A percentile compares a stretch with the other conserved stretches of the same genome.
Conservation (phyloP, 2,113 vertebrate species). For the Macroglossus sobrinus region DNA sequence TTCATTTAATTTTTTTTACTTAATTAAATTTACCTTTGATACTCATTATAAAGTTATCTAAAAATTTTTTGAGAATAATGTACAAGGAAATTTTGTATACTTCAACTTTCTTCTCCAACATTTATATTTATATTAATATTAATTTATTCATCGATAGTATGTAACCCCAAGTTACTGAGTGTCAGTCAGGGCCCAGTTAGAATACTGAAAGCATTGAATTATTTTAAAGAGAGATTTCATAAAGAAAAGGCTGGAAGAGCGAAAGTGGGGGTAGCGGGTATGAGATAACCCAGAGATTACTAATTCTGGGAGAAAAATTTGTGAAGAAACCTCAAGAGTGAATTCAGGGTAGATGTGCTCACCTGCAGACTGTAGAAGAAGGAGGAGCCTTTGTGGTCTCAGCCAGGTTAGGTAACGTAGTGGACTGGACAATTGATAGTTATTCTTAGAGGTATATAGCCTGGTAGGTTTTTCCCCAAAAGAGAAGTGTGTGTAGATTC, state of each 20-base stretch:
- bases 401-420: not conserved
- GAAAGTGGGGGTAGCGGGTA: not conserved
- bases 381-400: rapidly evolving
- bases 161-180: not conserved
- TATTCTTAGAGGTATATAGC: not conserved
- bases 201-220: not conserved
- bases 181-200: not conserved
- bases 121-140: not conserved
- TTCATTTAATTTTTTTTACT: not conserved
- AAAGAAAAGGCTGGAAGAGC: not conserved
- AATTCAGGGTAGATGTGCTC: not conserved
- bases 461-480: not conserved
- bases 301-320: not conserved
- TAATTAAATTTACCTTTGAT: not conserved
- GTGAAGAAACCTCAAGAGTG: not conserved
- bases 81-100: not conserved
- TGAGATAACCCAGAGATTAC: not conserved
- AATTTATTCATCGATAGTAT: not conserved
- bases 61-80: not conserved
- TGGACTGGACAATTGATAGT: not conserved
- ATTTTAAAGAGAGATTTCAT: not conserved
- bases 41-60: not conserved
- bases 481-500: not conserved
- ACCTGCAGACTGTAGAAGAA: not conserved
- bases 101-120: not conserved